phyloP scores from a whole-genome alignment of 2,113 vertebrate species.

The Rhinoderma darwinii region DNA sequence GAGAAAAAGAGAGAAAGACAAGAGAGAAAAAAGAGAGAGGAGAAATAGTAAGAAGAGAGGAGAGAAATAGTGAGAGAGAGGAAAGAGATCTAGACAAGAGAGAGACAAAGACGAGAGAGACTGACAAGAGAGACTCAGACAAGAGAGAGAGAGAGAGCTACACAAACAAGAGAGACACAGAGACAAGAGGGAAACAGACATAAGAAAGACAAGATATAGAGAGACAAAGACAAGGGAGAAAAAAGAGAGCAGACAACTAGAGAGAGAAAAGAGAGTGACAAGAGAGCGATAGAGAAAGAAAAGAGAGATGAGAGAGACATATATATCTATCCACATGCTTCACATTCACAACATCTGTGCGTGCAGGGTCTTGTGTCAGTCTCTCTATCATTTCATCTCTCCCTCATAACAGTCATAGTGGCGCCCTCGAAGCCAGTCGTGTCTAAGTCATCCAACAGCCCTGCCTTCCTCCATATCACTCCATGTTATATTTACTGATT shows the following conservation, averaged over 20 bases:
- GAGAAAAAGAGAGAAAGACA: too few species aligned
- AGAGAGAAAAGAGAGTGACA: neutral
- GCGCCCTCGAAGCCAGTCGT: neutral
- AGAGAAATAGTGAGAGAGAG: too few species aligned
- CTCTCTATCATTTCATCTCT: neutral
- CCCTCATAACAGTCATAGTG: neutral
- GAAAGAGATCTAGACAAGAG: too few species aligned
- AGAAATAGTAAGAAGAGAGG: too few species aligned
- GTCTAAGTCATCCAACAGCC: neutral
- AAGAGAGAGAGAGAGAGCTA: neutral
- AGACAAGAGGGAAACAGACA: neutral
- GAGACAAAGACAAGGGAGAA: neutral
- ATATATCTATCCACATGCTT: too few species aligned
- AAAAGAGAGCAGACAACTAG: neutral
- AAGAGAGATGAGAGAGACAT: neutral
- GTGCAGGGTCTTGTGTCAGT: neutral
- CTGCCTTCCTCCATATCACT: neutral
- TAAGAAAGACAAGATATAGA: neutral
- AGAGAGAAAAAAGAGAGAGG: too few species aligned
- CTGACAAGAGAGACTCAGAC: neutral
- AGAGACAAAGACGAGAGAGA: neutral
- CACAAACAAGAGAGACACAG: neutral
- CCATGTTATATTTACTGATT: neutral
- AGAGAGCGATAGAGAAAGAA: neutral
- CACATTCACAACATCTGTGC: neutral